A percentile compares a stretch with the other conserved stretches of the same genome.
These are phyloP conservation scores for Drosophila hydei DNA, from an alignment of 1,140 invertebrate genomes.

Conservation along the genomic window DNA sequence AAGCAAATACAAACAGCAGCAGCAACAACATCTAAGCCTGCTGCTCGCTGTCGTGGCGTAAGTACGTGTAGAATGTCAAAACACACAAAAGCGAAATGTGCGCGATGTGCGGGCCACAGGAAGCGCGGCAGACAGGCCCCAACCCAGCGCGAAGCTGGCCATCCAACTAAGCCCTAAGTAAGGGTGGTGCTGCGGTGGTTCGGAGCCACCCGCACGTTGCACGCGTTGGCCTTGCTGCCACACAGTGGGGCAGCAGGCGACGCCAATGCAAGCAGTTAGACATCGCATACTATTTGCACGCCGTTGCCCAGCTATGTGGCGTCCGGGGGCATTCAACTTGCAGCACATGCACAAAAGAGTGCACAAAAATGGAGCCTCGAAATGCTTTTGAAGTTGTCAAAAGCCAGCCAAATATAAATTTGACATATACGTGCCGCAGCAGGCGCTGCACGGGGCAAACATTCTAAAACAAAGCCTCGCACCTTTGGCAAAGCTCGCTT, in stretches of 20 bases:
- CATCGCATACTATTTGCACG: not conserved
- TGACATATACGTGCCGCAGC: conserved; percentile 18
- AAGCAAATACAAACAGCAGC: conserved; percentile 13
- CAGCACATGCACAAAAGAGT: not conserved
- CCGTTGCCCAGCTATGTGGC: not conserved
- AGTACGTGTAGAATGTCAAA: conserved; percentile 29
- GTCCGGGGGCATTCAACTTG: conserved; percentile 22
- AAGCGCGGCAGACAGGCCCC: conserved; percentile 28
- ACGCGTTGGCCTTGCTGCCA: conserved; percentile 37
- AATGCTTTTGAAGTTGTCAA: conserved; percentile 39
- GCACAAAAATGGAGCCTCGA: not conserved
- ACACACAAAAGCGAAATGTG: conserved; percentile 44
- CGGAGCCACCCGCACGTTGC: conserved; percentile 4
- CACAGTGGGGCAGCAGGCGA: conserved; percentile 12
- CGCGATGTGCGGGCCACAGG: conserved; percentile 39
- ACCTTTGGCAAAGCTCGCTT: not conserved
- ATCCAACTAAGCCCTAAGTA: conserved; percentile 22
- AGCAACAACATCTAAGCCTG: conserved; percentile 3
- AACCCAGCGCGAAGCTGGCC: too few species aligned
- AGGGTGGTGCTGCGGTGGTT: conserved; percentile 3
- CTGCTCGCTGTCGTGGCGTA: not conserved
- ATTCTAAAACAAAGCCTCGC: not conserved
- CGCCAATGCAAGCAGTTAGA: too few species aligned
- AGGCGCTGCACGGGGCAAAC: not conserved
- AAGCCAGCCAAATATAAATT: conserved; percentile 14